Percentiles rank a stretch among this genome's conserved stretches.
phyloP scores from a whole-genome alignment of 2,113 vertebrate genomes.

The Herpetotheres cachinnans region DNA sequence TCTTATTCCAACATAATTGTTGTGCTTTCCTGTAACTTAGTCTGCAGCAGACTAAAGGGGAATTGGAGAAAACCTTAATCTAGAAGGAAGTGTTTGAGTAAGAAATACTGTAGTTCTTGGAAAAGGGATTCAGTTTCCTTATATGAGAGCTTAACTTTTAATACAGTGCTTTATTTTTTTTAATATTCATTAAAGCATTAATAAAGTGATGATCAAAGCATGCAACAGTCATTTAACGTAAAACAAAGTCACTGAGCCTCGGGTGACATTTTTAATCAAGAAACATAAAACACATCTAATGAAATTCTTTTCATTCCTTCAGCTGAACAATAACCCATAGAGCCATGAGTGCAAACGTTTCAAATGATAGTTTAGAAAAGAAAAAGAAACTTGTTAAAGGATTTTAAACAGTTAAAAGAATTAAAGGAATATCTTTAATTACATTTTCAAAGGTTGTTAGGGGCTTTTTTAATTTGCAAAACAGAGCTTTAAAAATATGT shows the following conservation, averaged over 20 bases:
- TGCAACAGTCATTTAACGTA: constrained; percentile 28
- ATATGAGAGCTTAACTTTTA: constrained; percentile 60
- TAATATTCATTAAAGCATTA: constrained; percentile 65
- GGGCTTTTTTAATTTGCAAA: constrained; percentile 39
- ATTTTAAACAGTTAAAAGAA: constrained; percentile 49
- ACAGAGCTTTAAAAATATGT: constrained; percentile 55
- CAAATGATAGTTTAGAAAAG: constrained; percentile 4
- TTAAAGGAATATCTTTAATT: constrained; percentile 36
- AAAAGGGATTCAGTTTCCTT: constrained; percentile 44
- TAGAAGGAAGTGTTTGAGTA: constrained; percentile 51
- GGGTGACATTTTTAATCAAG: constrained; percentile 68
- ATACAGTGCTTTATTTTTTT: constrained; percentile 56
- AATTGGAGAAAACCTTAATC: constrained; percentile 35
- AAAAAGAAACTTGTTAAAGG: not conserved
- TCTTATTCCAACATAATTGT: constrained; percentile 21
- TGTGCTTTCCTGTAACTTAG: constrained; percentile 38
- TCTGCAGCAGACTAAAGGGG: constrained; percentile 2
- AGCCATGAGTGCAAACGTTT: constrained; percentile 27
- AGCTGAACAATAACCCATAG: constrained; percentile 40
- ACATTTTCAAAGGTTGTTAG: constrained; percentile 48
- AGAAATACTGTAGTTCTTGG: constrained; percentile 50
- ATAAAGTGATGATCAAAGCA: constrained; percentile 67
- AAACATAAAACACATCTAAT: constrained; percentile 64
- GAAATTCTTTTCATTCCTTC: constrained; percentile 65
- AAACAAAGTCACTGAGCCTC: constrained; percentile 63